These are phyloP conservation scores for Tragelaphus buxtoni DNA, from an alignment of 2,113 vertebrate species.

Conservation along the genomic window DNA sequence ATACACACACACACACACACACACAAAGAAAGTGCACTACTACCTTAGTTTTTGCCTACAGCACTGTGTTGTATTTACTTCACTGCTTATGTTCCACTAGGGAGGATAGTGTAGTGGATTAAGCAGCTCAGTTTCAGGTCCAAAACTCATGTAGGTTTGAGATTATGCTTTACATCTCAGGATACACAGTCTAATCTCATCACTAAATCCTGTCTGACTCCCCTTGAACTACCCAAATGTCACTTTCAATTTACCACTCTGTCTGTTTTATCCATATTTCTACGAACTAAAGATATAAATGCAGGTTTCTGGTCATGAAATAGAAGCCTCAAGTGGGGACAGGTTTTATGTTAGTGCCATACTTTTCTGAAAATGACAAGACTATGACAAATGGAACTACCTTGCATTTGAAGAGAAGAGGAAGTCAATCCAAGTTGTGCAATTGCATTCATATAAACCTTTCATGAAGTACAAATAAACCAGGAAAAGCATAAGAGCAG, in stretches of 20 bases:
- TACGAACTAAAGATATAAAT: neutral
- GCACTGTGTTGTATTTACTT: neutral
- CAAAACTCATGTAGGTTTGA: fast-evolving
- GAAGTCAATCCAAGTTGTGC: neutral
- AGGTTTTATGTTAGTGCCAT: neutral
- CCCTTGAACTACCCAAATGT: fast-evolving
- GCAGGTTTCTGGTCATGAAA: neutral
- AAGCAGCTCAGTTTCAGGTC: neutral
- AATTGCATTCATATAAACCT: neutral
- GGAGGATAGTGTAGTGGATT: neutral
- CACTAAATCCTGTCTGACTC: neutral
- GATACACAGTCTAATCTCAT: neutral
- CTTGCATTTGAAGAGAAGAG: neutral
- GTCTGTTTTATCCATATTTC: neutral
- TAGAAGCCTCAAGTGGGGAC: neutral
- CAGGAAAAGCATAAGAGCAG: neutral
- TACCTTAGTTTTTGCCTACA: neutral
- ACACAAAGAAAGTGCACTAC: neutral
- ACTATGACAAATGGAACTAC: neutral
- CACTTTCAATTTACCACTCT: neutral
- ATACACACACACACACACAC: neutral
- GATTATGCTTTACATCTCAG: neutral
- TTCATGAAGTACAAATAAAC: neutral
- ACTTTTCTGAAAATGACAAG: neutral
- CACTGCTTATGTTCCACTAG: fast-evolving